Percentiles rank a stretch among this genome's conserved stretches.
Evolutionary conservation across 2,888 invertebrate species (phyloP).

Genomic region (Pelosia muscerda): DNA sequence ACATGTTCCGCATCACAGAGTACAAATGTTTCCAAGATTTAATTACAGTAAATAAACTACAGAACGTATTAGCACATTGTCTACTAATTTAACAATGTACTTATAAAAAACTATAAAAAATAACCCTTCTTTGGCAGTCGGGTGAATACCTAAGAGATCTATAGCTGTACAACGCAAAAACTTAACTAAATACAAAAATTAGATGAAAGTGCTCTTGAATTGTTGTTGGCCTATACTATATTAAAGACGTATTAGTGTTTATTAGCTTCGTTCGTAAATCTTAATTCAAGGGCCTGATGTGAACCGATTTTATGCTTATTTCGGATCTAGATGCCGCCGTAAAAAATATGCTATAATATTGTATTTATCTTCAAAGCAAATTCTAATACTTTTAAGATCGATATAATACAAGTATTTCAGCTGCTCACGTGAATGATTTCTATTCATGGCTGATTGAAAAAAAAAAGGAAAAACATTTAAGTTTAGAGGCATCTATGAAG

Average conservation of each 20-base stretch:
- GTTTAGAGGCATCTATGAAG: not conserved
- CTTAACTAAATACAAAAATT: not conserved
- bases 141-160: not conserved
- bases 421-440: too few relatives aligned
- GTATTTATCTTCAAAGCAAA: too few relatives aligned
- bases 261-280: too few relatives aligned
- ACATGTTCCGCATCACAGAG: too few relatives aligned
- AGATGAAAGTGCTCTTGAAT: not conserved
- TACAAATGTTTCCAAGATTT: not conserved
- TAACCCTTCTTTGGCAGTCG: too few relatives aligned
- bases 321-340: too few relatives aligned
- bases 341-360: too few relatives aligned
- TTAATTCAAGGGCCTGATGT: too few relatives aligned
- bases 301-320: too few relatives aligned
- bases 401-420: not conserved
- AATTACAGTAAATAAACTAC: not conserved
- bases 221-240: too few relatives aligned
- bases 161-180: not conserved
- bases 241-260: too few relatives aligned
- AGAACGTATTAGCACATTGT: not conserved
- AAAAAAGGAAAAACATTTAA: not conserved
- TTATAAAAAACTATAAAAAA: not conserved
- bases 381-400: not conserved
- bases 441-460: too few relatives aligned
- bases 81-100: not conserved